Percentiles rank a stretch among this genome's conserved stretches.
Evolutionary conservation across 2,888 invertebrate species (phyloP).

Genomic region (Melanchra persicariae): DNA sequence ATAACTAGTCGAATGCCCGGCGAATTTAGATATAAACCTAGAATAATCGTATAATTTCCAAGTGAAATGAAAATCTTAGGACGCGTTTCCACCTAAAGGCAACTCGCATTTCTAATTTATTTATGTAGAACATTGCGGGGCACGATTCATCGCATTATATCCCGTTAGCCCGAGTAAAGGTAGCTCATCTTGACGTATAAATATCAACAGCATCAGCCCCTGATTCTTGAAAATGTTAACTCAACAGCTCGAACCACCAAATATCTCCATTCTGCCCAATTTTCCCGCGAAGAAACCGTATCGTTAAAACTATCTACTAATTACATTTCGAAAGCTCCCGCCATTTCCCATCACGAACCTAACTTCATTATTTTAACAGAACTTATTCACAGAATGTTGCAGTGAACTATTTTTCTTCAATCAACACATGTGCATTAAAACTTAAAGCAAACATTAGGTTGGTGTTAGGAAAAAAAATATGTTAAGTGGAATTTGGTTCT

Average conservation of each 20-base stretch:
- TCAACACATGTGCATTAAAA: slow-evolving; percentile 81
- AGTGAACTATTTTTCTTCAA: slow-evolving; percentile 75
- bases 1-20: not conserved
- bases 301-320: slow-evolving; percentile 33
- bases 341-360: slow-evolving; percentile 48
- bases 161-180: no score
- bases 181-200: no score
- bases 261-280: not conserved
- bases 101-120: no score
- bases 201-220: not conserved
- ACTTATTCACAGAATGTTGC: slow-evolving; percentile 65
- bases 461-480: slow-evolving; percentile 67
- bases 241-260: not conserved
- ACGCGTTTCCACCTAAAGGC: no score
- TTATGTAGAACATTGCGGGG: no score
- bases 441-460: slow-evolving; percentile 72
- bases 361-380: slow-evolving; percentile 59
- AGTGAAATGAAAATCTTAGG: no score
- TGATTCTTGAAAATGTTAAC: not conserved
- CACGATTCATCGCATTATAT: no score
- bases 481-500: slow-evolving; percentile 15
- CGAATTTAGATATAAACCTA: not conserved
- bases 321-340: slow-evolving; percentile 51
- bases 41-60: not conserved
- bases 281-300: slow-evolving; percentile 4